phyloP scores from a whole-genome alignment of 2,888 invertebrate species.

The Idaea dimidiata region DNA sequence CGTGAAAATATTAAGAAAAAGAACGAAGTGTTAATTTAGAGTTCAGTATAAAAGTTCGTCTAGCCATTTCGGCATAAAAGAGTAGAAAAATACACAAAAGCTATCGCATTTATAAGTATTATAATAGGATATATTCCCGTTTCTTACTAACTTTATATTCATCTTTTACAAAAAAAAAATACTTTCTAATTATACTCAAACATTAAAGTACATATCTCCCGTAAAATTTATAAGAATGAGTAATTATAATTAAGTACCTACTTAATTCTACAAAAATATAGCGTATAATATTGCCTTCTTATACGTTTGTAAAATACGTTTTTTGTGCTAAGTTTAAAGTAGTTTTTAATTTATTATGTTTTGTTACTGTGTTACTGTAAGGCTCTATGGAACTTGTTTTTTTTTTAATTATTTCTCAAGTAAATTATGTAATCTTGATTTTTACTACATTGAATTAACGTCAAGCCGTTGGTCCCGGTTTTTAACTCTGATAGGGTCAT shows the following conservation, averaged over 20 bases:
- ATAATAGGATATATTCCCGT: not conserved
- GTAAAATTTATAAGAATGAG: not conserved
- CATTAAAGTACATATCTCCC: not conserved
- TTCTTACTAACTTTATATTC: constrained; percentile 3
- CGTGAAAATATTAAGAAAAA: not conserved
- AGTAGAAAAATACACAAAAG: not conserved
- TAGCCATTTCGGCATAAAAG: not conserved
- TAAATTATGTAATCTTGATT: not conserved
- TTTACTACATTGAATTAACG: too few species aligned
- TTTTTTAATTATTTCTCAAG: not conserved
- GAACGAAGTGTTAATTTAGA: too few species aligned
- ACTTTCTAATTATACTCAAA: not conserved
- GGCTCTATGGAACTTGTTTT: constrained; percentile 1
- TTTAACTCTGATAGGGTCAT: too few species aligned
- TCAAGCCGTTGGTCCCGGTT: too few species aligned
- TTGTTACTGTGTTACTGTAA: constrained; percentile 35
- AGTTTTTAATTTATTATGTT: constrained; percentile 33
- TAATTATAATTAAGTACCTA: not conserved
- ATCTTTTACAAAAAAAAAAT: not conserved
- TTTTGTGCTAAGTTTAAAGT: constrained; percentile 13
- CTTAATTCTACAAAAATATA: not conserved
- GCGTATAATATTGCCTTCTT: not conserved
- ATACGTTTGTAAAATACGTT: not conserved
- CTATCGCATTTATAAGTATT: not conserved
- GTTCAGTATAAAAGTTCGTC: too few species aligned